Conservation (phyloP, 2,888 invertebrate species). For the Serripes groenlandicus region DNA sequence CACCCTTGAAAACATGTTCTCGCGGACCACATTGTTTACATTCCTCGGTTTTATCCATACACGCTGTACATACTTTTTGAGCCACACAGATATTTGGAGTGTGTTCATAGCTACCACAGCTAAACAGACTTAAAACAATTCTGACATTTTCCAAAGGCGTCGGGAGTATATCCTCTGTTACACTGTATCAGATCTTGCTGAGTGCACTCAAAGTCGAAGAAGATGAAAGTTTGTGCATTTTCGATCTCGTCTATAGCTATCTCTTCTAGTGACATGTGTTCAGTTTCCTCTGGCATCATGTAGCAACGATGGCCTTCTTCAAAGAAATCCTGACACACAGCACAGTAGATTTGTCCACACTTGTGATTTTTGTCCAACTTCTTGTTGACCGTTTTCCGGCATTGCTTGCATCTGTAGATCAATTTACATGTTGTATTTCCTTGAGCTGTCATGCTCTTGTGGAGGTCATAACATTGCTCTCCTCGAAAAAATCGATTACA, state of each 20-base stretch:
- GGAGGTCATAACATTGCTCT: constrained; percentile 31
- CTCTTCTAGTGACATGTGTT: no score
- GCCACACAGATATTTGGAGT: constrained; percentile 48
- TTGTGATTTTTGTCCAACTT: constrained; percentile 7
- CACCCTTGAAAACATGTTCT: no score
- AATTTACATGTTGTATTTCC: constrained; percentile 27
- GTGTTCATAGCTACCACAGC: no score
- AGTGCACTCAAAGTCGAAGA: no score
- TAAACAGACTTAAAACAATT: no score
- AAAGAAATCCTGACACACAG: constrained; percentile 16
- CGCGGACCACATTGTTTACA: constrained; percentile 16
- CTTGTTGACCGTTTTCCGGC: constrained; percentile 32
- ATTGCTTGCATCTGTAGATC: constrained; percentile 30
- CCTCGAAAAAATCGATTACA: constrained; percentile 32
- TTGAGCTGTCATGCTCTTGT: background rate
- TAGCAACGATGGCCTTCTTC: constrained; percentile 21
- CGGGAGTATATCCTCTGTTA: no score
- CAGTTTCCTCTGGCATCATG: constrained; percentile 15
- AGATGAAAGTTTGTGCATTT: no score
- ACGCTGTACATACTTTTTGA: constrained; percentile 42
- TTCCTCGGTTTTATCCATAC: constrained; percentile 16
- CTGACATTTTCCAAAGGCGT: no score
- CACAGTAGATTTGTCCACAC: constrained; percentile 20
- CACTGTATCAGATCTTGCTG: no score
- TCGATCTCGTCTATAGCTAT: no score